A percentile compares a stretch with the other conserved stretches of the same genome.
These are phyloP conservation scores for Novumbra hubbsi DNA, from an alignment of 2,797 vertebrate genomes.

Conservation along the genomic window DNA sequence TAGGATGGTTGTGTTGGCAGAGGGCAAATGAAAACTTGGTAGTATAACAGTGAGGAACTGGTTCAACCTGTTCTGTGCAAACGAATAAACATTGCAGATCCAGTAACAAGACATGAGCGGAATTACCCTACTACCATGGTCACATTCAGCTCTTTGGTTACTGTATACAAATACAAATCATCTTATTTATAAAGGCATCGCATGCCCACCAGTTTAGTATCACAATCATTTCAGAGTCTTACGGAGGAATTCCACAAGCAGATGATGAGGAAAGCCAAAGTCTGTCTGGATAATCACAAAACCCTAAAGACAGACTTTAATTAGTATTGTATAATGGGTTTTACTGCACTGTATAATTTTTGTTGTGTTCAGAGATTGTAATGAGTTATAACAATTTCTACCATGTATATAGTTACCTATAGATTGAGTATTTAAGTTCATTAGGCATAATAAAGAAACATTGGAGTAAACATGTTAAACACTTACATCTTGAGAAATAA, in stretches of 20 bases:
- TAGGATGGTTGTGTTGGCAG: not conserved
- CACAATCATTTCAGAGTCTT: slow-evolving; percentile 62
- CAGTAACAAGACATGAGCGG: not conserved
- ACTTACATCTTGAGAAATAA: slow-evolving; percentile 76
- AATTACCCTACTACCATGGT: not conserved
- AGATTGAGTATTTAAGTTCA: no score
- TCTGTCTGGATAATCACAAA: slow-evolving; percentile 81
- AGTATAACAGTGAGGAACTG: not conserved
- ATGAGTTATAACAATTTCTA: no score
- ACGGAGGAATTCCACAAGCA: slow-evolving; percentile 82
- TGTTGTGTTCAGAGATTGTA: not conserved
- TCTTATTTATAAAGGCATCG: not conserved
- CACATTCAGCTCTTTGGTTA: not conserved
- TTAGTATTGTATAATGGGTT: not conserved
- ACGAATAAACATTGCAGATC: not conserved
- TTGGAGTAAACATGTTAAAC: not conserved
- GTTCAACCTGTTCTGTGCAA: not conserved
- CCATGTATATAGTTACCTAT: no score
- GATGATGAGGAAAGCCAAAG: slow-evolving; percentile 85
- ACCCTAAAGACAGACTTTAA: slow-evolving; percentile 64
- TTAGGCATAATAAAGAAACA: not conserved
- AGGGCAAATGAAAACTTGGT: not conserved
- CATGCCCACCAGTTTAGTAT: not conserved
- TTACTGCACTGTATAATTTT: not conserved
- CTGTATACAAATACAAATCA: not conserved